phyloP scores from a whole-genome alignment of 2,797 vertebrate species.

The Australoheros facetus region DNA sequence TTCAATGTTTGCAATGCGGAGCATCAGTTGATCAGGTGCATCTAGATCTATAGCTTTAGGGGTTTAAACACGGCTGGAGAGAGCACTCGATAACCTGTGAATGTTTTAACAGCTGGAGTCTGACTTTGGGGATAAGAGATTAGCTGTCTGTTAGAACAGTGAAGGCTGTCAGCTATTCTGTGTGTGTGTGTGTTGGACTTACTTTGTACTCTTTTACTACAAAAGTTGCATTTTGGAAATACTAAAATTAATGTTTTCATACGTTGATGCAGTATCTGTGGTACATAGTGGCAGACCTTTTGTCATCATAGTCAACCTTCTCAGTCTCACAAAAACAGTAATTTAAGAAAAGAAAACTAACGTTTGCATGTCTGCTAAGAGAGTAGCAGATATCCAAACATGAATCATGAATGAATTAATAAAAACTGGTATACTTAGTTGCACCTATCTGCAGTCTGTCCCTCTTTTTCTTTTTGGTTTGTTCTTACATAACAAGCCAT shows the following conservation, averaged over 20 bases:
- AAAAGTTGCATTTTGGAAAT: not conserved
- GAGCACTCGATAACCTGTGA: not conserved
- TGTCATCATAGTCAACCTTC: too few relatives aligned
- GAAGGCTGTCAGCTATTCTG: not conserved
- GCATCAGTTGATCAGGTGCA: not conserved
- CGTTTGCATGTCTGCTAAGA: not conserved
- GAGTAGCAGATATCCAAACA: not conserved
- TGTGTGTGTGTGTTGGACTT: not conserved
- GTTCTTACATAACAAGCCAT: not conserved
- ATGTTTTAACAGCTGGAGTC: not conserved
- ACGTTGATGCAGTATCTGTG: not conserved
- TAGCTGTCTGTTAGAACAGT: not conserved
- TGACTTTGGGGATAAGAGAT: not conserved
- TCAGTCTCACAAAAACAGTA: not conserved
- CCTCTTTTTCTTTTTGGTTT: not conserved
- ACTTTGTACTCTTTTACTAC: not conserved
- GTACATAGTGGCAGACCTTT: not conserved
- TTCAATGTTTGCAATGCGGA: slow-evolving; percentile 17
- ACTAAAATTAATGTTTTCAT: not conserved
- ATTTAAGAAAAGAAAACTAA: accelerated
- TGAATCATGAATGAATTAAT: not conserved
- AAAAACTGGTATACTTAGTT: not conserved
- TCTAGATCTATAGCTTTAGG: accelerated
- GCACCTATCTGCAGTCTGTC: not conserved
- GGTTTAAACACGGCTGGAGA: not conserved